Evolutionary conservation across 2,888 invertebrate species (phyloP), one percentile per base, ranked within the genome.

Genomic region (Himalopsyche anomala): DNA sequence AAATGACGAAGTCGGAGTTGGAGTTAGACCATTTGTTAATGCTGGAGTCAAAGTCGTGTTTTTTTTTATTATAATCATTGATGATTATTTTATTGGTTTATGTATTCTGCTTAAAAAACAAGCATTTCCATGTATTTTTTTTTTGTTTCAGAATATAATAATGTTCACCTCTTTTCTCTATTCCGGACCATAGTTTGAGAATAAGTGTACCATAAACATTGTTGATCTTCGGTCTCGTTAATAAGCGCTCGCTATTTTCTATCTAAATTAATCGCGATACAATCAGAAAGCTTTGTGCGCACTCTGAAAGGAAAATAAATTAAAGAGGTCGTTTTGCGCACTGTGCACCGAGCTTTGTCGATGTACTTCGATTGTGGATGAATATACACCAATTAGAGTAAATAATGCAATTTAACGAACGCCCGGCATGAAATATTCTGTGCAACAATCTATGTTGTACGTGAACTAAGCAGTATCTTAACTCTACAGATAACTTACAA

Each of bases 201-300:
- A 36, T 3, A 5, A 28, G 15, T 15, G 74, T 15, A 36, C 4
- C 38, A 11, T 74, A 74, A 74, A 74, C 74, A 74, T 69, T 74
- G 74, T 74, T 74, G 36, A 74, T 74, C 74, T 74, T 74, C 74
- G 74, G 74, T 51, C 74, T 74, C 74, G 74, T 74, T 74, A 38
- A 74, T 74, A 74, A 74, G 74, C 74, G 74, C 74, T 74, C 74
- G 74, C 74, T 74, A 74, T 74, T 74, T 74, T 74, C 74, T 74
- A 74, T 74, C 74, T 12, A 74, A 74, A 74, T 74, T 74, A 74
- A 74, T 74, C 74, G 74, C 74, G 36, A 74, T 74, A 36, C 74
- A 74, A 74, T 74, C 74, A 74, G 74, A 74, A 74, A 74, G 74
- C 74, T 74, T 74, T 74, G 74, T 74, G 74, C 74, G 38, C 74